Base-by-base conservation (phyloP, 2,888 invertebrate genomes). In the Neria commutata region DNA sequence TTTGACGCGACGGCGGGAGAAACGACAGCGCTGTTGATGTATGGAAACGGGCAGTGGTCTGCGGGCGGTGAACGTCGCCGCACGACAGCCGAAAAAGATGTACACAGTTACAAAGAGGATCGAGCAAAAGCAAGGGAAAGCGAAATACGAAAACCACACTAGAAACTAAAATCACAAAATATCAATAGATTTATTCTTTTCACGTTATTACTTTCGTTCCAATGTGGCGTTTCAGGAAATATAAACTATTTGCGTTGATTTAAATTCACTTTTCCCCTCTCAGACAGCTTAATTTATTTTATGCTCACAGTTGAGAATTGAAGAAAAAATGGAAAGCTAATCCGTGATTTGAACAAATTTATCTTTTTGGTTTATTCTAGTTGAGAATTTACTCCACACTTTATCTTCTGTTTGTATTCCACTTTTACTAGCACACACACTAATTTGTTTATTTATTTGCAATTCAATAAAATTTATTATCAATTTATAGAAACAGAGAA, bases 371-470 rank as follows among this genome's bases (percentile, higher is more conserved):
- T n/a, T n/a, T n/a, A n/a, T n/a, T n/a, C n/a, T 4, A 29, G 25
- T 25, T 26, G n/a, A 48, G n/a, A 48, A 25, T 16, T 26, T 14
- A 6, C 26, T 48, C 25, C 14, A 8, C 5, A 42, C 42, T 42
- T 37, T n/a, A n/a, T 19, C 3, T 29, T 29, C 16, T 48, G 14
- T 16, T 29, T 26, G 3, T 16, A 25, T 25, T 5, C 4, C 48
- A 48, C 5, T 26, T 26, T 48, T 48, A 25, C 48, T 46, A 57
- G 42, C 55, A 65, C 58, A 64, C 71, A 66, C 68, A 70, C 70
- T 71, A 71, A 40, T 59, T 54, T 29, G 58, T 69, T 59, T 68
- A 68, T 72, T 72, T 67, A 60, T 68, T 64, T 69, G 65, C 50
- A 62, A 58, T 58, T 63, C 54, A 60, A 56, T 56, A 58, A 47